Evolutionary conservation across 2,797 vertebrate genomes (phyloP), one percentile per base, ranked within the genome.

Genomic region (Falco biarmicus): DNA sequence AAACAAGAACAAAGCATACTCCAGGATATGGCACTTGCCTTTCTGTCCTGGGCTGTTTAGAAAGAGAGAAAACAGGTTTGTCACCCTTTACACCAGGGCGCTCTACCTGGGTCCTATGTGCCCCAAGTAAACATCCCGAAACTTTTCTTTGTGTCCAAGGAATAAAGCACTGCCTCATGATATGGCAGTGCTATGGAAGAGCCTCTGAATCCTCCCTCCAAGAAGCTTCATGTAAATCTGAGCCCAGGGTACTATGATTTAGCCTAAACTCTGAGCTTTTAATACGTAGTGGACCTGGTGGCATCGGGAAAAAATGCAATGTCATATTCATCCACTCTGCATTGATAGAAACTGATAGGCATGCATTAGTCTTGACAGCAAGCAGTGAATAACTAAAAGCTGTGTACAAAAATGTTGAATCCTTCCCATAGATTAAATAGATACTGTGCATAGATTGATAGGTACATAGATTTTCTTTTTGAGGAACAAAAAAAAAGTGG

Each of bases 261-360:
- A 77, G 25, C 25, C 69, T 75, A 32, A 92, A 78, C 37, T 69
- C 48, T 51, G 51, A 87, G 73, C 50, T 87, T 90, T 92, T 85
- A 64, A 85, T 65, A 22, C 51, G 45, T 73, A 28, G n/a, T 92
- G 71, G 90, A 80, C 81, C 61, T 86, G 79, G 61, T 93, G 93
- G 53, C 78, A 84, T 85, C 2, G 32, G 73, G 61, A 78, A 76
- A 90, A 96, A 94, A 93, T 91, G 32, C 81, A 63, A 41, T 93
- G 89, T 95, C 93, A 97, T 97, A 94, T 91, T 93, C 82, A 94
- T 78, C 73, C 70, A 14, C 24, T 74, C 18, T 57, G 51, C 75
- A 19, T 75, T 96, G 87, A 94, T 89, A 81, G 89, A 95, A 94
- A 65, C 64, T 96, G 95, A 96, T 94, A 96, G 84, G 83, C 92